These are phyloP conservation scores for Bryconaethiops microstoma DNA, from an alignment of 2,797 vertebrate genomes.

Conservation along the genomic window DNA sequence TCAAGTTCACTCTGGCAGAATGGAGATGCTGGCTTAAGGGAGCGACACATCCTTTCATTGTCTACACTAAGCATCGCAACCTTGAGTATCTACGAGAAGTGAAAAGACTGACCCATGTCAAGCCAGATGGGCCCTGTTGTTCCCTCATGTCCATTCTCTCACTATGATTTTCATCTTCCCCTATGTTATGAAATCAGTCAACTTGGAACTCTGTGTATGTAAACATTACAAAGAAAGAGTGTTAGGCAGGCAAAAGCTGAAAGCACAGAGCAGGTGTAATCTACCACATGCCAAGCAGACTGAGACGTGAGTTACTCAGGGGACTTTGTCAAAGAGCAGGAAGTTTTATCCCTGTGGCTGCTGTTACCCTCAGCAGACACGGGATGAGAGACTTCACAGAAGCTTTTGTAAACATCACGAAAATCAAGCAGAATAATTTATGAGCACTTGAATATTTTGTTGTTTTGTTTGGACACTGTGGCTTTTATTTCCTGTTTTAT, in stretches of 20 bases:
- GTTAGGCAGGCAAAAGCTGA: neutral
- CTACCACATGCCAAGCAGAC: slow-evolving; percentile 7
- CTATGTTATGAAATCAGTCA: too few species aligned
- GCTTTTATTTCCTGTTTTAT: slow-evolving; percentile 52
- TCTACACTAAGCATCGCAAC: too few species aligned
- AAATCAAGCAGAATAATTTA: slow-evolving; percentile 74
- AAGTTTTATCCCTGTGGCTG: slow-evolving; percentile 35
- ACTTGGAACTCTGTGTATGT: too few species aligned
- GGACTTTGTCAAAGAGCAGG: slow-evolving; percentile 19
- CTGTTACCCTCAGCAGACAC: slow-evolving; percentile 46
- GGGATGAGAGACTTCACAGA: slow-evolving; percentile 42
- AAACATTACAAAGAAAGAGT: neutral
- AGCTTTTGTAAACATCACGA: slow-evolving; percentile 62
- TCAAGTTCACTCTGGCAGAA: too few species aligned
- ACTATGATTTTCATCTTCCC: too few species aligned
- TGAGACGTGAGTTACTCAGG: neutral
- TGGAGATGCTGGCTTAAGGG: too few species aligned
- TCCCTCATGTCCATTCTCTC: too few species aligned
- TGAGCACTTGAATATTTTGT: slow-evolving; percentile 64
- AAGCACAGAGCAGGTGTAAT: neutral
- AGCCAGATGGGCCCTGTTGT: too few species aligned
- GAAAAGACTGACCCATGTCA: too few species aligned
- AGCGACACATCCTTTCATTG: too few species aligned
- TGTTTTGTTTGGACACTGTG: slow-evolving; percentile 57
- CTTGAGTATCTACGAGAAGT: too few species aligned